phyloP scores from a whole-genome alignment of 2,113 vertebrate species.

The Microcebus murinus region DNA sequence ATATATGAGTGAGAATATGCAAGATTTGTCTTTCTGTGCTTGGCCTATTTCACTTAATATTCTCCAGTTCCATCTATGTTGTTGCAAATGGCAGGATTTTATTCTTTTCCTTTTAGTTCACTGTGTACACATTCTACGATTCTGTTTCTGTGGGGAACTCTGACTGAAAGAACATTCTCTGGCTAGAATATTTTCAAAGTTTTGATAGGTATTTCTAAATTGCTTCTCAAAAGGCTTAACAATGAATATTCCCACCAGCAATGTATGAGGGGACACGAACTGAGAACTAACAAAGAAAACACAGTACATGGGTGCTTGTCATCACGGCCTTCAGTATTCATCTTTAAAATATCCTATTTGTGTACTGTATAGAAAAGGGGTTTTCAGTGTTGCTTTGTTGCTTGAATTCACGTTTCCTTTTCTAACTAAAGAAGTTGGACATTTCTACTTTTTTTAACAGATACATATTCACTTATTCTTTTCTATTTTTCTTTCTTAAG shows the following conservation, averaged over 20 bases:
- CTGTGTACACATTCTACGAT: background rate
- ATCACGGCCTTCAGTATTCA: background rate
- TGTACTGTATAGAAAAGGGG: background rate
- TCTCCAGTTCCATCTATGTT: too few species aligned
- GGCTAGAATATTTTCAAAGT: background rate
- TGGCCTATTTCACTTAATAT: too few species aligned
- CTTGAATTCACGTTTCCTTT: conserved; percentile 9
- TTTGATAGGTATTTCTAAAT: conserved; percentile 40
- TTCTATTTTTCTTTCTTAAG: background rate
- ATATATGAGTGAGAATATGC: too few species aligned
- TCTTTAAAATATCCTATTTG: background rate
- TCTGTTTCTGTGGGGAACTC: background rate
- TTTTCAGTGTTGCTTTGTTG: background rate
- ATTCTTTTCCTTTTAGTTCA: too few species aligned
- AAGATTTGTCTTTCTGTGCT: too few species aligned
- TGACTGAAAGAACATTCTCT: background rate
- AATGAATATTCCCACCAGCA: background rate
- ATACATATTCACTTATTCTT: background rate
- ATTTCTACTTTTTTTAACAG: conserved; percentile 12
- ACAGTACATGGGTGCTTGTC: background rate
- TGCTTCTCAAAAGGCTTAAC: conserved; percentile 2
- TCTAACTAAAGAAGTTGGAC: background rate
- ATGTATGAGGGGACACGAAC: background rate
- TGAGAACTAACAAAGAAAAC: background rate
- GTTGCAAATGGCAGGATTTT: too few species aligned